phyloP scores from a whole-genome alignment of 2,888 invertebrate species.

The Hirudinaria manillensis region DNA sequence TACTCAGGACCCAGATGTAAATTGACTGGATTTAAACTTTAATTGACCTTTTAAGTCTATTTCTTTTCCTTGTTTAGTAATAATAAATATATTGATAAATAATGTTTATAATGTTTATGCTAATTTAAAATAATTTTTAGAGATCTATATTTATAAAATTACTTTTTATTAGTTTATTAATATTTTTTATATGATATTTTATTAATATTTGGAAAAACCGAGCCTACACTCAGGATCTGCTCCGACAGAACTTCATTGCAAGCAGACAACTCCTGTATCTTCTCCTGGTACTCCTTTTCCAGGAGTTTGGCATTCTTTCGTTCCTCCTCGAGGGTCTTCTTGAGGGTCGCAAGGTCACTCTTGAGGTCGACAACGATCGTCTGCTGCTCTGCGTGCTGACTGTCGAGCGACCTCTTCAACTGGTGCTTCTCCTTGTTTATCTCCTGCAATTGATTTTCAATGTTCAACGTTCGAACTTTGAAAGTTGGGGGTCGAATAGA shows the following conservation, averaged over 20 bases:
- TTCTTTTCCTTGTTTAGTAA: too few relatives aligned
- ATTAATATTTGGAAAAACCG: too few relatives aligned
- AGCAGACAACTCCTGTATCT: conserved; percentile 6
- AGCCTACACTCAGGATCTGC: conserved; percentile 21
- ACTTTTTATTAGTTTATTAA: too few relatives aligned
- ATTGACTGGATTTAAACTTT: too few relatives aligned
- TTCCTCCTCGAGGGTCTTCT: conserved; percentile 4
- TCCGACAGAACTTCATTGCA: conserved; percentile 26
- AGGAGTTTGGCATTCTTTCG: background rate
- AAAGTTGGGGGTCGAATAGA: too few relatives aligned
- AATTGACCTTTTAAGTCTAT: too few relatives aligned
- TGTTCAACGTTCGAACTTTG: background rate
- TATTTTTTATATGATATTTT: too few relatives aligned
- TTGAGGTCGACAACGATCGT: background rate
- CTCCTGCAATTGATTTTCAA: background rate
- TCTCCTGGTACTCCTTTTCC: conserved; percentile 20
- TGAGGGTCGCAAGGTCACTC: background rate
- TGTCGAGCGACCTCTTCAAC: conserved; percentile 6
- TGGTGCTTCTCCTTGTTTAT: conserved; percentile 4
- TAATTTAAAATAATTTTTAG: too few relatives aligned
- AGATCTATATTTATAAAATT: too few relatives aligned
- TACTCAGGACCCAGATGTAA: too few relatives aligned
- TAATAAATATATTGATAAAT: too few relatives aligned
- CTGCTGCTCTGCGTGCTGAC: background rate
- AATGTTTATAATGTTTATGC: too few relatives aligned